Base-by-base conservation (phyloP, 2,888 invertebrate genomes). In the Neria commutata region DNA sequence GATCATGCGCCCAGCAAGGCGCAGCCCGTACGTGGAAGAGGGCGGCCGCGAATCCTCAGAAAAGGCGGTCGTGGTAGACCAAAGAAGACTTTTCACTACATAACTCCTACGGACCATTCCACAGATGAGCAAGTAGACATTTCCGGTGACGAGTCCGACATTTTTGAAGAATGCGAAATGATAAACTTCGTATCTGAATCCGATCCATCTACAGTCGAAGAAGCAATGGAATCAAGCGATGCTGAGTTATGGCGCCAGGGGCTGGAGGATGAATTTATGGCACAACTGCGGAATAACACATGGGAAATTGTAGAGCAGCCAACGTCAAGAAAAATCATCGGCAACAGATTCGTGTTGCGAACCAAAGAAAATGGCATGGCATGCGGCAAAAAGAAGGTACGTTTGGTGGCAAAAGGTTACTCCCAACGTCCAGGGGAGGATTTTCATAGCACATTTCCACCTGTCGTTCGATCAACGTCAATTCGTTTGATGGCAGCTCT, bases 371-470 rank as follows among this genome's bases (percentile, higher is more conserved):
- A 51, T 3, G 29, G 21, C 40, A 46, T 26, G 5, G 57, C 25
- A 37, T 21, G 11, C 19, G 48, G 56, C 23, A 61, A 50, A 21
- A 55, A 58, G 42, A 64, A 66, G 47, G 63, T 57, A 10, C 58
- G 65, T 11, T 60, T 64, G 17, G 66, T 65, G 21, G 64, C 63
- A 34, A 63, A 67, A 55, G 62, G 59, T 8, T 67, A 61, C 40
- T 59, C 63, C 1, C 63, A 65, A 26, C 55, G 58, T 51, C 61
- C 51, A 37, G 63, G 59, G 42, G 55, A 60, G 26, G 58, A 65
- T 29, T 65, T 54, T 54, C 21, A 56, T 16, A 47, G 62, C 37
- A 61, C 60, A 1, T 66, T 54, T 48, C 55, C 64, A 3, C 63
- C 64, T 6, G 66, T 60, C 11, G 60, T 48, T 19, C 50, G 58